Conservation (phyloP, 2,888 invertebrate genomes). For the Clusia tigrina region DNA sequence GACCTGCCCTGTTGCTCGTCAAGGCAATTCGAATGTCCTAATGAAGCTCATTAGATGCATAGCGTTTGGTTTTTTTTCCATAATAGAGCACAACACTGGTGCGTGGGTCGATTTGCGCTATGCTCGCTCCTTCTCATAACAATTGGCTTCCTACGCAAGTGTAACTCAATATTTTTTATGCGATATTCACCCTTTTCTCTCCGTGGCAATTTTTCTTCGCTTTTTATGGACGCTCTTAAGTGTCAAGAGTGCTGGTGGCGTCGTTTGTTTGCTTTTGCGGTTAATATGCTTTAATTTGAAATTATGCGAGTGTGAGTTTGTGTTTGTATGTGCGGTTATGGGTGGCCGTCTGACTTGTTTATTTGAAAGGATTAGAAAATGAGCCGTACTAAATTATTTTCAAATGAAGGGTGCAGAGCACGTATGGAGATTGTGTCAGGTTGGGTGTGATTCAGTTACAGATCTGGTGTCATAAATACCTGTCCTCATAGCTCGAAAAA, state of each 20-base stretch:
- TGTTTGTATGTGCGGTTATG: neutral
- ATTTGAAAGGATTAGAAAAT: too few species aligned
- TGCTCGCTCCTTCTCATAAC: neutral
- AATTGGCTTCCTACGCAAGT: neutral
- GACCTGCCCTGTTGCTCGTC: too few species aligned
- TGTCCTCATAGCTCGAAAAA: too few species aligned
- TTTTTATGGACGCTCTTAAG: neutral
- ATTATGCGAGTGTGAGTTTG: constrained; percentile 15
- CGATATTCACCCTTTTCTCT: neutral
- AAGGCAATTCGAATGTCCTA: too few species aligned
- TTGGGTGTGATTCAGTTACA: too few species aligned
- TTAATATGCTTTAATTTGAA: constrained; percentile 27
- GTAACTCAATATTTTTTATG: neutral
- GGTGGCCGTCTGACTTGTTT: neutral
- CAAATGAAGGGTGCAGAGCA: too few species aligned
- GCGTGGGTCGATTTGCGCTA: neutral
- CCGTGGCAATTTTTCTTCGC: neutral
- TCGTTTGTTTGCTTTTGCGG: constrained; percentile 14
- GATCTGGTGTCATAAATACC: too few species aligned
- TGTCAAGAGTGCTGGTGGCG: neutral
- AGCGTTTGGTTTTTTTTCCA: neutral
- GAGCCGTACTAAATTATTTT: too few species aligned
- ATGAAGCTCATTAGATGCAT: neutral
- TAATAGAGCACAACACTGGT: neutral
- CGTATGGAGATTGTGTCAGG: too few species aligned